Base-by-base conservation (phyloP, 2,888 invertebrate species). In the Imbricaverruca yamaguchii region DNA sequence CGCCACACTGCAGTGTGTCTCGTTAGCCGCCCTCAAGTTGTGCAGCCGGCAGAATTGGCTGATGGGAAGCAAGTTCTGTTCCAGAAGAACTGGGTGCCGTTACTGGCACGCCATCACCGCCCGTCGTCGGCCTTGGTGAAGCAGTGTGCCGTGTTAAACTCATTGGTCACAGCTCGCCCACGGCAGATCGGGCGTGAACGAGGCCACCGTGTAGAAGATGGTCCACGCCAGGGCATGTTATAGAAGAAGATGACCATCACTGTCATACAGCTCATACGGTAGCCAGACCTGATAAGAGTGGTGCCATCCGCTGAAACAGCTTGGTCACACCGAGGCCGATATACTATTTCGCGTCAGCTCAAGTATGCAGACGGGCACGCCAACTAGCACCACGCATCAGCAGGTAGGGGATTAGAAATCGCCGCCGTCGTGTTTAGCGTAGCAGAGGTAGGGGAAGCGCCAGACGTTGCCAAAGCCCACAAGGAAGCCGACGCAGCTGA, bases 331-430 rank as follows among this genome's bases (percentile, higher is more conserved):
- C 92, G 81, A 92, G 86, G 9, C 92, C 93, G 57, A 93, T 93
- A 86, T 92, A 95, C 87, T 95, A n/a, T n/a, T n/a, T n/a, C n/a
- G 94, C 0, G 93, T 91, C n/a, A 94, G 88, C 87, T 94, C 94
- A 92, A 94, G 92, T 85, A 94, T 94, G 91, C 94, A 93, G 12
- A 94, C 89, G 56, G 94, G 94, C 81, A 94, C 88, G 12, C 94
- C 94, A 81, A 93, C 93, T 85, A 93, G 91, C 65, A 94, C 92
- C 87, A 96, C 89, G n/a, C 85, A 95, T 86, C 55, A 93, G 90
- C 55, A 93, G 90, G 84, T 94, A 90, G 12, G 97, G 96, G 90
- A 97, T 93, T 84, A 97, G 90, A 96, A 91, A 85, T 93, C 93
- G 91, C 92, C 93, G 85, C 93, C 93, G 79, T 93, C 93, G 86